Evolutionary conservation across 2,888 invertebrate genomes (phyloP), one percentile per base, ranked within the genome.

Genomic region (Orthonychiurus folsomi): DNA sequence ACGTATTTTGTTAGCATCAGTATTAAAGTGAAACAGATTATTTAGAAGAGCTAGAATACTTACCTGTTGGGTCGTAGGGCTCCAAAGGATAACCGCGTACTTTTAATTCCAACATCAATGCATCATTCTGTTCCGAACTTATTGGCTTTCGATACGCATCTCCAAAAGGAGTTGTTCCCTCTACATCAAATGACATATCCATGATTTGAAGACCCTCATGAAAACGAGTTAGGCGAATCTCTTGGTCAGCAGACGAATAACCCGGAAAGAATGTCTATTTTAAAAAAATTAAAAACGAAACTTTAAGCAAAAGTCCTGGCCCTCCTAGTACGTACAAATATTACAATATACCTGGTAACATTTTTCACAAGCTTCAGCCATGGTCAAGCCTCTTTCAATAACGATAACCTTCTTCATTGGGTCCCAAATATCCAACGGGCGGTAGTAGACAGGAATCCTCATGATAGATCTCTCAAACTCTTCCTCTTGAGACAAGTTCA

Each of bases 41-140:
- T n/a, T n/a, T n/a, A n/a, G n/a, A n/a, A n/a, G n/a, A n/a, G n/a
- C n/a, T n/a, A n/a, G n/a, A n/a, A n/a, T n/a, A n/a, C n/a, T 70
- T 67, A 79, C 86, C 86, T 71, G 84, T 85, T 26, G 81, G 80
- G 73, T 80, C 80, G 74, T 86, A 86, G 2, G 78, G 79, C 74
- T 83, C 81, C 75, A 87, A 87, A 66, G 80, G 77, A 69, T 81
- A 81, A 74, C 82, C 81, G 68, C 82, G 81, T 3, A 78, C 76
- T 54, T 82, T 81, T 62, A 84, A 82, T 78, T 89, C 88, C 69
- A 89, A 75, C 64, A 88, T 76, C 71, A 87, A 81, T 73, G 85
- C 84, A 68, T 79, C 79, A 67, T 79, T 79, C 74, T 78, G 79
- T 59, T 75, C 78, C 67, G 79, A 77, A 59, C 75, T 75, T 64